Percentiles rank a stretch among this genome's conserved stretches.
These are phyloP conservation scores for Ophion ventricosus DNA, from an alignment of 2,888 invertebrate genomes.

Conservation along the genomic window DNA sequence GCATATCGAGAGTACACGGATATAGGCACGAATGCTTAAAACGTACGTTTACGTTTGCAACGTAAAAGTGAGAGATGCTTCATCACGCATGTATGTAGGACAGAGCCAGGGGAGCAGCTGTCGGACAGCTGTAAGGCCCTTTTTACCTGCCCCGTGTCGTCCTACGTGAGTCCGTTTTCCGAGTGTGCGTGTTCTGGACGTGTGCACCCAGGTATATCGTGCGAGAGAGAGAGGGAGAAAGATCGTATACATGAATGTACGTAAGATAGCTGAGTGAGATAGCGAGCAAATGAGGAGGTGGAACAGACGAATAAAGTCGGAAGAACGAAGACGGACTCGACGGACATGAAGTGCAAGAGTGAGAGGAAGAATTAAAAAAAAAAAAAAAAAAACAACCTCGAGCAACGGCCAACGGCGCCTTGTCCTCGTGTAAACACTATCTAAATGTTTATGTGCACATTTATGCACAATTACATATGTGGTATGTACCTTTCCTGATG, in stretches of 20 bases:
- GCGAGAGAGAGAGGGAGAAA: slow-evolving; percentile 38
- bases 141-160: slow-evolving; percentile 81
- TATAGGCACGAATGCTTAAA: slow-evolving; percentile 12
- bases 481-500: background rate
- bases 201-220: slow-evolving; percentile 70
- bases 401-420: slow-evolving; percentile 32
- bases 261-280: slow-evolving; percentile 53
- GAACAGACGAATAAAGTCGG: slow-evolving; percentile 41
- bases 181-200: slow-evolving; percentile 65
- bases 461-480: background rate
- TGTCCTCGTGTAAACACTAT: background rate
- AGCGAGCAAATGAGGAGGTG: slow-evolving; percentile 41
- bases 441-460: background rate
- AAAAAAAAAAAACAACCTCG: slow-evolving; percentile 35
- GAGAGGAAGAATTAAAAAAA: slow-evolving; percentile 11
- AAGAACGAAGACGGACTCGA: slow-evolving; percentile 5
- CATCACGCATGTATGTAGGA: slow-evolving; percentile 82
- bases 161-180: slow-evolving; percentile 68
- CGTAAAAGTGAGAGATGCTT: slow-evolving; percentile 67
- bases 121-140: slow-evolving; percentile 83
- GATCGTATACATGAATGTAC: slow-evolving; percentile 17
- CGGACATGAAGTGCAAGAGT: background rate
- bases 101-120: slow-evolving; percentile 81
- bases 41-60: slow-evolving; percentile 48
- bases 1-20: background rate